These are phyloP conservation scores for Agrotis clavis DNA, from an alignment of 2,888 invertebrate genomes.

Conservation along the genomic window DNA sequence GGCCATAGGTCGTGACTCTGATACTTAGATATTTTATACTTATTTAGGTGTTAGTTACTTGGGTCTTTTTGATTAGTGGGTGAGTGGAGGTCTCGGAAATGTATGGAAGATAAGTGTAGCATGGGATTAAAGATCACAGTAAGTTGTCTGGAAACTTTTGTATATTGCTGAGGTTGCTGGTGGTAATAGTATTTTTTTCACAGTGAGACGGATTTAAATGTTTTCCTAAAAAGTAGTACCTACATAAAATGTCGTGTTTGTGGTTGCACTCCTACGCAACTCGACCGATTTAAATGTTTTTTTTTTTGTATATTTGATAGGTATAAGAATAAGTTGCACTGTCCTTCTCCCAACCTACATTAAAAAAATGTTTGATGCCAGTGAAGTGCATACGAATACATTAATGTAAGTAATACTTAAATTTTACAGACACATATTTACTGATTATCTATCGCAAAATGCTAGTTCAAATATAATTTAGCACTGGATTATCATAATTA, in stretches of 20 bases:
- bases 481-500: constrained; percentile 9
- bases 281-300: too few species aligned
- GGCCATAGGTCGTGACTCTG: constrained; percentile 62
- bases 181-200: not conserved
- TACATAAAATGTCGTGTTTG: too few species aligned
- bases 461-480: not conserved
- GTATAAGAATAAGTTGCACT: too few species aligned
- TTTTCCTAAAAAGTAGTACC: not conserved
- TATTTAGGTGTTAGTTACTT: constrained; percentile 32
- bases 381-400: too few species aligned
- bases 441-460: not conserved
- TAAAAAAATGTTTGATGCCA: too few species aligned
- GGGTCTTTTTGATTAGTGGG: constrained; percentile 39
- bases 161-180: not conserved
- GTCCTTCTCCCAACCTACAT: too few species aligned
- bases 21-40: constrained; percentile 57
- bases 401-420: too few species aligned
- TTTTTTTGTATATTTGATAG: too few species aligned
- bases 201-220: not conserved
- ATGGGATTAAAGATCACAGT: constrained; percentile 39
- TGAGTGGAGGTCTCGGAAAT: constrained; percentile 30
- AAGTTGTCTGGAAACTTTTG: not conserved
- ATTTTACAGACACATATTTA: too few species aligned
- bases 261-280: too few species aligned
- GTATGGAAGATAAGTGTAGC: constrained; percentile 42